Evolutionary conservation across 2,888 invertebrate species (phyloP).

Genomic region (Drosophila quinaria): DNA sequence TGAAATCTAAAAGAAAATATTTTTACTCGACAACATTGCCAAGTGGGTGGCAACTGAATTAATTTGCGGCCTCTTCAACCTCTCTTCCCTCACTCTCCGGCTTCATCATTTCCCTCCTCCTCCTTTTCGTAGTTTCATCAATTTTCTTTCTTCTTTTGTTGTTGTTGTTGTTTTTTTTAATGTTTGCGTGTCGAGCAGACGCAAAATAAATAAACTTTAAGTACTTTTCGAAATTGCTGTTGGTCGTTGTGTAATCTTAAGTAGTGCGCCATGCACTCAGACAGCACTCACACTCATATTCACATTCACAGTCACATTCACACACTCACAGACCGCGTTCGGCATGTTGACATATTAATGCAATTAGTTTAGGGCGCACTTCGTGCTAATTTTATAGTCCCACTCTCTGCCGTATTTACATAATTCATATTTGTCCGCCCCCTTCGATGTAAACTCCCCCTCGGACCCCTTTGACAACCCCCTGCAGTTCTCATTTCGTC

Average conservation of each 20-base stretch:
- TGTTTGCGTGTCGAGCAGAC: slow-evolving; percentile 78
- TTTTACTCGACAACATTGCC: slow-evolving; percentile 58
- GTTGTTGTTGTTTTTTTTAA: slow-evolving; percentile 57
- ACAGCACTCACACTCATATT: slow-evolving; percentile 25
- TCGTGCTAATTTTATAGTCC: slow-evolving; percentile 75
- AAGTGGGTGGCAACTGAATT: slow-evolving; percentile 83
- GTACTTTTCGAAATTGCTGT: slow-evolving; percentile 81
- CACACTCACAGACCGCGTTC: slow-evolving; percentile 36
- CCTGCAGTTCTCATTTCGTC: slow-evolving; percentile 34
- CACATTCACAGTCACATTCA: slow-evolving; percentile 37
- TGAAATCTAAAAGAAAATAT: slow-evolving; percentile 75
- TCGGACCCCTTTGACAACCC: slow-evolving; percentile 4
- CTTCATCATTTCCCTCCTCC: neutral
- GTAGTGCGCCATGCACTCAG: slow-evolving; percentile 76
- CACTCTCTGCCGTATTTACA: slow-evolving; percentile 57
- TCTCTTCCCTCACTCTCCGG: neutral
- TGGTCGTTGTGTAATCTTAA: slow-evolving; percentile 78
- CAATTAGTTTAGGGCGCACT: slow-evolving; percentile 73
- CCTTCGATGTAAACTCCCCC: neutral
- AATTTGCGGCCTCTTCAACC: slow-evolving; percentile 62
- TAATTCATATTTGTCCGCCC: slow-evolving; percentile 58
- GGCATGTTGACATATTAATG: slow-evolving; percentile 80
- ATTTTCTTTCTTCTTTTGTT: slow-evolving; percentile 46
- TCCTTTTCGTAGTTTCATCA: slow-evolving; percentile 56
- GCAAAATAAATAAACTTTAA: slow-evolving; percentile 82